Evolutionary conservation across 2,113 vertebrate genomes (phyloP), one percentile per base, ranked within the genome.

Genomic region (Uria aalge): DNA sequence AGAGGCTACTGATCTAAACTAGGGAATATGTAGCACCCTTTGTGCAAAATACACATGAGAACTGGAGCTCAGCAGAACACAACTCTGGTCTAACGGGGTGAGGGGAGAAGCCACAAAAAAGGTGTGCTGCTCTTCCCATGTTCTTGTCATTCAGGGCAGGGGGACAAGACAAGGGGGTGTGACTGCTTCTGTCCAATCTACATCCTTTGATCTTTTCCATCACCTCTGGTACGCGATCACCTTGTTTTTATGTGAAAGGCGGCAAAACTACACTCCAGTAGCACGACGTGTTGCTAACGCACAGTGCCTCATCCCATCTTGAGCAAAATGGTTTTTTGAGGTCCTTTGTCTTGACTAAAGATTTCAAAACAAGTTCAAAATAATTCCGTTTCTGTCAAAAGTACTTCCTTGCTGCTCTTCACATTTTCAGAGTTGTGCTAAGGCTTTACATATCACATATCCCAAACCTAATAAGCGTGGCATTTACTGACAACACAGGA

Each of bases 21-120:
- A 18, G 19, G 43, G 15, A 60, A 56, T 40, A 40, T 0, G 0
- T 7, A 40, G 8, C 72, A 86, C 11, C 4, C 9, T 32, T 75
- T 57, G 7, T 67, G n/a, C 32, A 72, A 83, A 45, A 74, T 69
- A 50, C 21, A 62, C 4, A 2, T 12, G 12, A 79, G 66, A 75
- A 69, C 17, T 53, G 30, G 45, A 91, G 30, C 60, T 50, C 66
- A 62, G 60, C 3, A 27, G 45, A 69, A 85, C 32, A 68, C 3
- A 90, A 26, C 3, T 36, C 30, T 41, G 10, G 71, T 10, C 17
- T 64, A 47, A 77, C 0, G 8, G 7, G 5, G 2, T 60, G 23
- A 5, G 3, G 7, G 14, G 11, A 20, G 15, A 21, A 11, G 50
- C 10, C 45, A 53, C 36, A 45, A 60, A 68, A 79, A 57, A 26